Base-by-base conservation (phyloP, 1,140 invertebrate species). In the Ceratina calcarata region DNA sequence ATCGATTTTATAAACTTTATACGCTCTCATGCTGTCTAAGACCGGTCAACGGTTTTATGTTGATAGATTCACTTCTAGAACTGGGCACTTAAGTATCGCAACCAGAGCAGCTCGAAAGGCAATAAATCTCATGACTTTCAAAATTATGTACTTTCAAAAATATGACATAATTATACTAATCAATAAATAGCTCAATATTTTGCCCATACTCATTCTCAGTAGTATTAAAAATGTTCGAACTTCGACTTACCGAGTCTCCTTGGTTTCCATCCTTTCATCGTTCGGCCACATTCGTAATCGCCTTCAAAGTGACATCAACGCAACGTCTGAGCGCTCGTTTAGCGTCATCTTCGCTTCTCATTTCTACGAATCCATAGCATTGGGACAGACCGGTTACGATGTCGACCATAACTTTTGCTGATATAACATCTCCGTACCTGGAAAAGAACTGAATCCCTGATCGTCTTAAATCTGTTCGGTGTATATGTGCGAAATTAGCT, bases 351-450 rank as follows among this genome's bases (percentile, higher is more conserved):
- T 94, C 93, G 49, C 93, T 93, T 82, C 95, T 94, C 94, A 95
- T 98, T 92, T 98, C 97, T 15, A 98, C 94, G 93, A 98, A 98
- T 7, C 95, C 97, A 92, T 98, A 98, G 62, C 96, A 94, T 90
- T 96, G 95, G 0, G 97, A 97, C 81, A 95, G 94, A 0, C 97
- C 97, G 8, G 97, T 98, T 0, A 98, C 95, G 71, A 97, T 94
- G 86, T 98, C 97, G 85, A 95, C 94, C 20, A 98, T 95, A 12
- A 98, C 86, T 75, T 95, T 94, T 57, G 95, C 95, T 13, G 94
- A 94, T 61, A 94, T 86, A 27, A 98, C 95, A 82, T 94, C 93
- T 1, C 96, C 97, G 91, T 93, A 95, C 77, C 94, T 93, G 57
- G 93, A 94, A 92, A 97, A 97, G 87, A 94, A 93, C 92, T 95